Conservation (phyloP, 2,797 vertebrate species). For the Xenops minutus region DNA sequence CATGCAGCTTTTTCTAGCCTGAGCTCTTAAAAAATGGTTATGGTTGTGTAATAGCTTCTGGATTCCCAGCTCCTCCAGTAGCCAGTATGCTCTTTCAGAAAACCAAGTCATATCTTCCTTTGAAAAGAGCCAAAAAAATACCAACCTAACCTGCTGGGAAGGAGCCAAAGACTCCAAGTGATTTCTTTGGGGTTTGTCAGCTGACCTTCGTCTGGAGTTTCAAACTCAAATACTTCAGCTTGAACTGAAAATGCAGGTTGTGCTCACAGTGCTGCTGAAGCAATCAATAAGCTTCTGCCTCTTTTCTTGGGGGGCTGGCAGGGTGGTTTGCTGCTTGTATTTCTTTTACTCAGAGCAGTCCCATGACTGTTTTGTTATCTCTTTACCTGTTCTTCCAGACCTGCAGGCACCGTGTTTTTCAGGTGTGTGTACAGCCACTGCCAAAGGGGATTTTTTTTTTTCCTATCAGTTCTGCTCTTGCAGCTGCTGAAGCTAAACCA, state of each 20-base stretch:
- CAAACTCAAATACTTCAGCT: not conserved
- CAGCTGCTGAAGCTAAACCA: not conserved
- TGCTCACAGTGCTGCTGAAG: not conserved
- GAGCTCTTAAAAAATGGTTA: conserved; percentile 6
- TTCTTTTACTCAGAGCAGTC: not conserved
- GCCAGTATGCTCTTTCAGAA: not conserved
- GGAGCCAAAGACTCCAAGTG: not conserved
- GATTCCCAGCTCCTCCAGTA: not conserved
- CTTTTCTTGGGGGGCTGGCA: not conserved
- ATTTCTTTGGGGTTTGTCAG: not conserved
- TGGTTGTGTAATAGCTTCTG: conserved; percentile 33
- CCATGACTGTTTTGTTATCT: not conserved
- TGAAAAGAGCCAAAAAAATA: not conserved
- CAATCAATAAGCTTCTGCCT: not conserved
- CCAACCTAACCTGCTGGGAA: not conserved
- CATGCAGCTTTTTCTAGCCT: conserved; percentile 37
- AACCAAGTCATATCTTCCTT: not conserved
- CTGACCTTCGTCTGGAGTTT: not conserved
- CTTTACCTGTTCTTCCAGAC: not conserved
- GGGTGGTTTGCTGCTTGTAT: not conserved
- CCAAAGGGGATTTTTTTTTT: not conserved
- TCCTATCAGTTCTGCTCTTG: not conserved
- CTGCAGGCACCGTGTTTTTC: not conserved
- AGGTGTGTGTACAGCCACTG: not conserved
- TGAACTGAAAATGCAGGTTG: not conserved